Evolutionary conservation across 2,888 invertebrate species (phyloP).

Genomic region (Chloromyia formosa): DNA sequence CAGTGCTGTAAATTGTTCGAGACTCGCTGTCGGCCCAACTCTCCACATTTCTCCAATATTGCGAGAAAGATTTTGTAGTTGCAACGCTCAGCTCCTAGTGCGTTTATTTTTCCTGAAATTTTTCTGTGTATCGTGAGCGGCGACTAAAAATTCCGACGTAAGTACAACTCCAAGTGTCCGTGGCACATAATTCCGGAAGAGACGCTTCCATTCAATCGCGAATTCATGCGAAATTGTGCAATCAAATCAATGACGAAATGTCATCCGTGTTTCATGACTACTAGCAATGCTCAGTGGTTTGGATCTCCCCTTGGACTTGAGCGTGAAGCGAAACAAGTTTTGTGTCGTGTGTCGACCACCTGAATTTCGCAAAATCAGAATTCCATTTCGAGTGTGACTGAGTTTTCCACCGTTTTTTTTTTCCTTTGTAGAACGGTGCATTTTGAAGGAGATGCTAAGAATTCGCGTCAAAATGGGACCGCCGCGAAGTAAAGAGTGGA

Average conservation of each 20-base stretch:
- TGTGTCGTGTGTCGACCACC: not conserved
- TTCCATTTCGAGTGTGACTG: slow-evolving; percentile 1
- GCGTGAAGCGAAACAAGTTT: not conserved
- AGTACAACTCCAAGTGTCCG: too few relatives aligned
- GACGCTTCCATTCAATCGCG: too few relatives aligned
- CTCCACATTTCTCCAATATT: slow-evolving; percentile 17
- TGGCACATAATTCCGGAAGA: too few relatives aligned
- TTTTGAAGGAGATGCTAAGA: slow-evolving; percentile 60
- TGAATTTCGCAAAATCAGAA: not conserved
- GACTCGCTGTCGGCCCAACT: not conserved
- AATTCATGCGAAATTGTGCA: too few relatives aligned
- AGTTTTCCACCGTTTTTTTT: not conserved
- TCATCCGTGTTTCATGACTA: slow-evolving; percentile 14
- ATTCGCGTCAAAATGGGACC: slow-evolving; percentile 66
- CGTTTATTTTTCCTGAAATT: too few relatives aligned
- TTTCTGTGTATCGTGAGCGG: too few relatives aligned
- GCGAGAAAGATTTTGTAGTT: slow-evolving; percentile 1
- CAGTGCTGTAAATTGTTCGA: not conserved
- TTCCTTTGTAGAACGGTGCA: slow-evolving; percentile 20
- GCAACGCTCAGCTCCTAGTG: too few relatives aligned
- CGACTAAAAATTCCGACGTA: too few relatives aligned
- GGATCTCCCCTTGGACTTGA: not conserved
- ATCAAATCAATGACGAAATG: slow-evolving; percentile 34
- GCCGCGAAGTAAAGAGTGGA: slow-evolving; percentile 77
- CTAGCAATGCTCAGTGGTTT: not conserved